A percentile compares a stretch with the other conserved stretches of the same genome.
Conservation (phyloP, 2,888 invertebrate genomes). For the Spialia ferax region DNA sequence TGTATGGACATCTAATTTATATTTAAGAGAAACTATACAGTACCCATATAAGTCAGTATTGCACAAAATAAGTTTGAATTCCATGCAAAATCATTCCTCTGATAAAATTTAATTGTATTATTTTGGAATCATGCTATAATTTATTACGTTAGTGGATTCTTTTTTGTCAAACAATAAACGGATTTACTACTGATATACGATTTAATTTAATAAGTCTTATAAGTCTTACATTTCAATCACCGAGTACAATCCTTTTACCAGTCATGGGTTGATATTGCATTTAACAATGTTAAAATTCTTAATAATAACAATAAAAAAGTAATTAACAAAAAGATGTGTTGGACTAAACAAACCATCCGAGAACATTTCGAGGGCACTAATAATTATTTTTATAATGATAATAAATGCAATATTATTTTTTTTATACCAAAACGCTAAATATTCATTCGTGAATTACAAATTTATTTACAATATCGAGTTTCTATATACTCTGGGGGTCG, state of each 20-base stretch:
- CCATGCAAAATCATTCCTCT: constrained; percentile 76
- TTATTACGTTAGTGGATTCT: constrained; percentile 17
- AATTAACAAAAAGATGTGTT: constrained; percentile 79
- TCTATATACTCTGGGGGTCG: constrained; percentile 58
- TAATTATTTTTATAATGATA: constrained; percentile 63
- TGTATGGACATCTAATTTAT: constrained; percentile 70
- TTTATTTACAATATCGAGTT: constrained; percentile 76
- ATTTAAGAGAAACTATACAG: constrained; percentile 65
- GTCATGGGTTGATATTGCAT: constrained; percentile 68
- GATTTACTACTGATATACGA: not conserved
- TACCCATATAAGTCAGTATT: constrained; percentile 75
- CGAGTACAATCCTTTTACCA: constrained; percentile 56
- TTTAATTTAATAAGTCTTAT: constrained; percentile 28
- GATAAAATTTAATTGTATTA: constrained; percentile 27
- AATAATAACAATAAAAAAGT: constrained; percentile 84
- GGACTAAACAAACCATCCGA: constrained; percentile 79
- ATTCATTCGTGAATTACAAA: constrained; percentile 72
- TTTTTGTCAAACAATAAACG: constrained; percentile 29
- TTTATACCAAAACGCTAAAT: constrained; percentile 72
- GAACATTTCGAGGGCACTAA: constrained; percentile 77
- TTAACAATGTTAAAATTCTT: constrained; percentile 85
- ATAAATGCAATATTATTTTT: constrained; percentile 81
- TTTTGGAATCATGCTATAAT: constrained; percentile 36
- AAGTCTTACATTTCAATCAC: constrained; percentile 39
- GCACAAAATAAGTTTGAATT: constrained; percentile 66